A percentile compares a stretch with the other conserved stretches of the same genome.
Conservation (phyloP, 2,888 invertebrate genomes). For the Theodoxus fluviatilis region DNA sequence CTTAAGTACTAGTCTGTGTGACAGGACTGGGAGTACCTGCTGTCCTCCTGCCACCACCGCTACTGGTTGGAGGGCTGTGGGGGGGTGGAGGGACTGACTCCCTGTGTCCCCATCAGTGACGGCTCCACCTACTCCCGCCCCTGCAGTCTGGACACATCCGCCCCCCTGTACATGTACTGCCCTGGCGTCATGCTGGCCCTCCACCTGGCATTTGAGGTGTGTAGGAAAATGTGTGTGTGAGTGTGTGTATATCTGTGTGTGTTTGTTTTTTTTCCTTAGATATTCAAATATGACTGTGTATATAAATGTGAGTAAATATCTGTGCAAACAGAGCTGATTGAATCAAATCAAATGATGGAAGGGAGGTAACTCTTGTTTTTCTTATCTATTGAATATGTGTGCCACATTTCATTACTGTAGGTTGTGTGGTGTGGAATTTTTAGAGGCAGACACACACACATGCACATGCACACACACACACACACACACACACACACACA, state of each 20-base stretch:
- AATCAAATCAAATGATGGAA: too few relatives aligned
- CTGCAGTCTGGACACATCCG: slow-evolving; percentile 68
- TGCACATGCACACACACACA: too few relatives aligned
- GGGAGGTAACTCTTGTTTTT: too few relatives aligned
- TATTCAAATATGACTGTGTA: background rate
- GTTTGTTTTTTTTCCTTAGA: background rate
- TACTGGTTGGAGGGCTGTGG: slow-evolving; percentile 33
- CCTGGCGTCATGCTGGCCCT: slow-evolving; percentile 80
- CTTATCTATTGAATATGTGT: too few relatives aligned
- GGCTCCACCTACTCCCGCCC: slow-evolving; percentile 46
- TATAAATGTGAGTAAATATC: too few relatives aligned
- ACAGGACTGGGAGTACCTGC: slow-evolving; percentile 79
- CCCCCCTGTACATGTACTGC: slow-evolving; percentile 77
- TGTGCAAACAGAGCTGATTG: background rate
- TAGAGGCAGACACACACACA: too few relatives aligned
- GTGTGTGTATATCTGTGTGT: background rate
- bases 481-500: too few relatives aligned
- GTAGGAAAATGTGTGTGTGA: background rate
- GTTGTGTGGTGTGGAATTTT: too few relatives aligned
- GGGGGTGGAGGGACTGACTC: slow-evolving; percentile 4
- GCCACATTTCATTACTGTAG: too few relatives aligned
- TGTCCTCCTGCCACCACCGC: slow-evolving; percentile 71
- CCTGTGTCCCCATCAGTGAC: slow-evolving; percentile 30
- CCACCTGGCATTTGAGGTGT: slow-evolving; percentile 84
- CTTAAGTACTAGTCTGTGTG: background rate